These are phyloP conservation scores for Trinectes maculatus DNA, from an alignment of 2,113 vertebrate genomes.

Conservation along the genomic window DNA sequence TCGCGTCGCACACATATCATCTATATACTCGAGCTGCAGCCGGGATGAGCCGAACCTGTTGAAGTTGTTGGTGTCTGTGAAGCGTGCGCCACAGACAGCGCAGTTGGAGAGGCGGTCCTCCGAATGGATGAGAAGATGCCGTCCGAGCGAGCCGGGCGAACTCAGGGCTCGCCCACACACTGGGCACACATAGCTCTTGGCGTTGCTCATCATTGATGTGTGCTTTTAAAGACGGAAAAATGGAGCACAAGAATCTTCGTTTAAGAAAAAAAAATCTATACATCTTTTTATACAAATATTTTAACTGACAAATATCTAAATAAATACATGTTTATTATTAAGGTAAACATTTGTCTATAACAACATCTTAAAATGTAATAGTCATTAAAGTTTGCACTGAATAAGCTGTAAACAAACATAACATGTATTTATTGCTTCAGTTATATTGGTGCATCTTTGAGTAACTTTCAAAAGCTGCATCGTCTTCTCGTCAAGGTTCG, in stretches of 20 bases:
- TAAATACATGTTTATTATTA: too few species aligned
- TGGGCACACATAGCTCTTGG: slow-evolving; percentile 95
- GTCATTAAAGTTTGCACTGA: too few species aligned
- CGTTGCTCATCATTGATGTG: slow-evolving; percentile 89
- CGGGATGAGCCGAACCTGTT: slow-evolving; percentile 86
- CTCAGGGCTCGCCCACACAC: slow-evolving; percentile 96
- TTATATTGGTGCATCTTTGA: too few species aligned
- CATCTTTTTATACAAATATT: too few species aligned
- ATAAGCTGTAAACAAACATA: too few species aligned
- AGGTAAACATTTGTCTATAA: too few species aligned
- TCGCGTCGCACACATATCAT: too few species aligned
- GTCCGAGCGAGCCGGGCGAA: slow-evolving; percentile 93
- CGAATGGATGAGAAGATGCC: slow-evolving; percentile 96
- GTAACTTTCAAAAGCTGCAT: background rate
- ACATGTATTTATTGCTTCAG: too few species aligned
- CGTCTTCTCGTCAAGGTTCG: background rate
- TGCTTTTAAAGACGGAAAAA: slow-evolving; percentile 82
- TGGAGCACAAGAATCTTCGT: background rate
- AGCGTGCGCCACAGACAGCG: slow-evolving; percentile 93
- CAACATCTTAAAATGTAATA: too few species aligned
- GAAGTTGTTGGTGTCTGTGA: slow-evolving; percentile 95
- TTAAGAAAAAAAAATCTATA: background rate
- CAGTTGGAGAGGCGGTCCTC: slow-evolving; percentile 98
- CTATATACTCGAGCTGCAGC: too few species aligned
- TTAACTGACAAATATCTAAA: too few species aligned